Evolutionary conservation across 2,888 invertebrate genomes (phyloP).

Genomic region (Sinodicranocentrus sp.): DNA sequence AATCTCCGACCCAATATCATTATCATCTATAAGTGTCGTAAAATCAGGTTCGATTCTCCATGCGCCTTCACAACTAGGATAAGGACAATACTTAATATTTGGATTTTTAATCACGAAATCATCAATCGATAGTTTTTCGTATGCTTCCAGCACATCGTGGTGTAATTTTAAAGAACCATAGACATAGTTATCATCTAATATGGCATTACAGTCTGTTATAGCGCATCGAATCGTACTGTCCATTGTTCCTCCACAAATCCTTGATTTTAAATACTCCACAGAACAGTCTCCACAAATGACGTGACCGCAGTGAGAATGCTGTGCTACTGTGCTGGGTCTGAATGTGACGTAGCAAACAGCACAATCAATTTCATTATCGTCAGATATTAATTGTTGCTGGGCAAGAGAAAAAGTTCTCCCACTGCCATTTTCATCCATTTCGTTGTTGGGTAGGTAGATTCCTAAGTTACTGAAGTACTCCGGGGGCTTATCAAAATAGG

Average conservation of each 20-base stretch:
- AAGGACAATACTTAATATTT: neutral
- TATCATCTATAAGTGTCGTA: neutral
- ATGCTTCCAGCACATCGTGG: neutral
- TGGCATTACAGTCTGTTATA: neutral
- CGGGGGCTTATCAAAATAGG: neutral
- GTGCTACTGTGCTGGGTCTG: neutral
- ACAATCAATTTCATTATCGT: neutral
- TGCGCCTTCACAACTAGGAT: neutral
- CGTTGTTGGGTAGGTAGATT: neutral
- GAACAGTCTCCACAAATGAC: neutral
- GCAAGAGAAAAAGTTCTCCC: neutral
- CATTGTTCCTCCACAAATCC: neutral
- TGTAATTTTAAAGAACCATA: neutral
- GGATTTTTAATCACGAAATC: neutral
- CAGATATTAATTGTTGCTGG: too few relatives aligned
- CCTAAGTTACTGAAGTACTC: neutral
- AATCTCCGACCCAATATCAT: constrained; percentile 78
- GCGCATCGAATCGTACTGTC: neutral
- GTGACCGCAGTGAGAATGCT: neutral
- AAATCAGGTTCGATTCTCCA: neutral
- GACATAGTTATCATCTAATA: neutral
- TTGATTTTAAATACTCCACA: neutral
- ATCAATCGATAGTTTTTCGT: neutral
- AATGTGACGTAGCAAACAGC: neutral
- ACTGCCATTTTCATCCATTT: neutral